Conservation (phyloP, 2,888 invertebrate genomes). For the Drosophila neotestacea region DNA sequence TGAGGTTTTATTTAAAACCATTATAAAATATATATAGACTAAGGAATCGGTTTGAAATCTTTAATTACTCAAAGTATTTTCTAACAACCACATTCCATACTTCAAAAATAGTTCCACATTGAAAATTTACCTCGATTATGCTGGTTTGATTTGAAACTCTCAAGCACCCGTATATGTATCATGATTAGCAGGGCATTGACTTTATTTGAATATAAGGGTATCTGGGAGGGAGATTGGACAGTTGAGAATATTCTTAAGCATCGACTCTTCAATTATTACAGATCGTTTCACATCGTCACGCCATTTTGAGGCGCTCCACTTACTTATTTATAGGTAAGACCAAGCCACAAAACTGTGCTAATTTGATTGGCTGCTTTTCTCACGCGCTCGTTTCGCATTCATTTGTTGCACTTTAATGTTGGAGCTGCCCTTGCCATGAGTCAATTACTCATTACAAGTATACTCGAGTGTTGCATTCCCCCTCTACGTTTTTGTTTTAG, state of each 20-base stretch:
- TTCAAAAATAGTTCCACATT: not conserved
- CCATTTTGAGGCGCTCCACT: constrained; percentile 47
- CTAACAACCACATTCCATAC: not conserved
- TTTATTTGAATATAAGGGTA: constrained; percentile 7
- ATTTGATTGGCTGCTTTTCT: constrained; percentile 67
- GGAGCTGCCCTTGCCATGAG: constrained; percentile 71
- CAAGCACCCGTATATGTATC: not conserved
- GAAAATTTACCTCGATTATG: not conserved
- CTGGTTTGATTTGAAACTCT: not conserved
- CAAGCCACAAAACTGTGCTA: constrained; percentile 32
- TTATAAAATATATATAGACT: too few species aligned
- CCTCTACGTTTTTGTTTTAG: not conserved
- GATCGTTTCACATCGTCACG: constrained; percentile 43
- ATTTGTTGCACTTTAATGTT: constrained; percentile 64
- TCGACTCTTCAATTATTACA: constrained; percentile 31
- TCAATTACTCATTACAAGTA: constrained; percentile 59
- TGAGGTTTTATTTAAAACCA: not conserved
- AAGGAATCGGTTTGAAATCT: too few species aligned
- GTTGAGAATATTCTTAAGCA: not conserved
- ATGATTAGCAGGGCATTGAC: not conserved
- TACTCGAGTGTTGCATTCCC: constrained; percentile 10
- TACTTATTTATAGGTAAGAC: constrained; percentile 55
- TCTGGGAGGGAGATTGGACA: not conserved
- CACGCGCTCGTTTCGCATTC: constrained; percentile 73
- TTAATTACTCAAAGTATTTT: not conserved